Evolutionary conservation across 2,888 invertebrate genomes (phyloP).

Genomic region (Drosophila melanosoma): DNA sequence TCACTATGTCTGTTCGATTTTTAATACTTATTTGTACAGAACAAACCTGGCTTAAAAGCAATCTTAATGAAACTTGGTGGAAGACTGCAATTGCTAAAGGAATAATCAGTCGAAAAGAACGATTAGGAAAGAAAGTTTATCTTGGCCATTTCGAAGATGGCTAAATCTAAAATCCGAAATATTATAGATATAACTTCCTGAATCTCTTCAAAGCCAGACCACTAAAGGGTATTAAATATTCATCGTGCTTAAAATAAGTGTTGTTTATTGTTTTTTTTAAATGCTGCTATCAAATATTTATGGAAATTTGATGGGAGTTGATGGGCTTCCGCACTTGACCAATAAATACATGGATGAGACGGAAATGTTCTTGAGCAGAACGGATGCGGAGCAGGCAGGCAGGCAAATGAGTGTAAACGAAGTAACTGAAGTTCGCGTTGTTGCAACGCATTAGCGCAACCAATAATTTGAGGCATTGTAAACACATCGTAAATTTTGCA

Average conservation of each 20-base stretch:
- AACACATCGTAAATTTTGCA: conserved; percentile 83
- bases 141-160: rapidly evolving
- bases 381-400: not conserved
- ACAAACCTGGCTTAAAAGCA: not conserved
- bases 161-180: not conserved
- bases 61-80: not conserved
- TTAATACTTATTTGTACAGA: not conserved
- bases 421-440: conserved; percentile 70
- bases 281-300: conserved; percentile 1
- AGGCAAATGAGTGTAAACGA: not conserved
- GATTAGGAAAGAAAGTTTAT: not conserved
- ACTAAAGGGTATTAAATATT: not conserved
- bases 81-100: not conserved
- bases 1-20: not conserved
- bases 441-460: conserved; percentile 74
- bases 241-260: not conserved
- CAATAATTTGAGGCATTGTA: conserved; percentile 82
- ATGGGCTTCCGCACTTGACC: not conserved
- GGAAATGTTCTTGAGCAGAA: not conserved
- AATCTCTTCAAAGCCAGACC: too few species aligned
- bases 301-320: conserved; percentile 1
- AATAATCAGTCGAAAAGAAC: not conserved
- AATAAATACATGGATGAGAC: not conserved
- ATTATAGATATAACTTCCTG: too few species aligned
- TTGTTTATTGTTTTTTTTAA: not conserved